Percentiles rank a stretch among this genome's conserved stretches.
These are phyloP conservation scores for Ectobius pallidus DNA, from an alignment of 2,888 invertebrate species.

Conservation along the genomic window DNA sequence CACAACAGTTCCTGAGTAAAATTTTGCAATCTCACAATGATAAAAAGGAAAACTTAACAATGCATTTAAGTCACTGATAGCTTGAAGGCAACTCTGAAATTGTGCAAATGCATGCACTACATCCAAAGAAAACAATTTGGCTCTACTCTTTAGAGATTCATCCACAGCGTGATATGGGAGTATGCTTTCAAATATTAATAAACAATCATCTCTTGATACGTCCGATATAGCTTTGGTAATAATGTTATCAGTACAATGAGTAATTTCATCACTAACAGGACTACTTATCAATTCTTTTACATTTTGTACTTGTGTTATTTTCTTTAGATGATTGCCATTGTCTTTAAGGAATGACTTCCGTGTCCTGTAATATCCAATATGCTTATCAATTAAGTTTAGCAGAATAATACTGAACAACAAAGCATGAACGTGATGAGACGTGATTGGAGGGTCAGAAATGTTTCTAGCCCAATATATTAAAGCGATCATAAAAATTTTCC, in stretches of 20 bases:
- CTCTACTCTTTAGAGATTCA: constrained; percentile 59
- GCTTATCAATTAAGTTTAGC: constrained; percentile 63
- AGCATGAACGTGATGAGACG: constrained; percentile 60
- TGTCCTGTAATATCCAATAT: constrained; percentile 62
- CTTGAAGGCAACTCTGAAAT: constrained; percentile 68
- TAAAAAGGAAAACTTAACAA: constrained; percentile 66
- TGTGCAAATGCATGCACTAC: constrained; percentile 69
- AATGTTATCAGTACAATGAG: too few relatives aligned
- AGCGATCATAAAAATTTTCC: constrained; percentile 64
- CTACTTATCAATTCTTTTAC: too few relatives aligned
- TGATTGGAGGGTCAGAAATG: constrained; percentile 54
- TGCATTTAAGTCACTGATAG: constrained; percentile 67
- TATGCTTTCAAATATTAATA: constrained; percentile 63
- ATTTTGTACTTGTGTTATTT: too few relatives aligned
- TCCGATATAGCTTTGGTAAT: background rate
- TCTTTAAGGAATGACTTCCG: constrained; percentile 58
- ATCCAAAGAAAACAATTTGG: constrained; percentile 62
- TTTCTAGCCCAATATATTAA: constrained; percentile 64
- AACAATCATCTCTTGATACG: constrained; percentile 59
- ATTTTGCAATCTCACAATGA: constrained; percentile 63
- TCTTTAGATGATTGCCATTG: constrained; percentile 55
- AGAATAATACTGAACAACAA: constrained; percentile 64
- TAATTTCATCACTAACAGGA: too few relatives aligned
- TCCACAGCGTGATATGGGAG: constrained; percentile 65
- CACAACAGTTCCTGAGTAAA: constrained; percentile 76